Evolutionary conservation across 2,797 vertebrate genomes (phyloP).

Genomic region (Micrastur ruficollis): DNA sequence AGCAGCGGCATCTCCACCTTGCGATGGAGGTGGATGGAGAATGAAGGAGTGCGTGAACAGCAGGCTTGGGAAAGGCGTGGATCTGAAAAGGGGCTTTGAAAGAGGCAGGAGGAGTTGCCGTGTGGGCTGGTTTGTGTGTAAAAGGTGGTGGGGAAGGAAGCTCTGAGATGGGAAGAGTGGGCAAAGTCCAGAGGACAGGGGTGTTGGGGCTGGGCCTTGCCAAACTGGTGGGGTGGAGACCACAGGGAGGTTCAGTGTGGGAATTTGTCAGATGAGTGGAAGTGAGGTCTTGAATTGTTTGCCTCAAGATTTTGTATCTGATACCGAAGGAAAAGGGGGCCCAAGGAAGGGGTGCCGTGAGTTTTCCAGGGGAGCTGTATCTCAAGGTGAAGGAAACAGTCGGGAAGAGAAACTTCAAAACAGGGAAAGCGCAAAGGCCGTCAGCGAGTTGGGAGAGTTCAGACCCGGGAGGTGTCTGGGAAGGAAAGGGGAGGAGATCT

Average conservation of each 20-base stretch:
- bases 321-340: background rate
- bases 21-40: background rate
- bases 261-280: background rate
- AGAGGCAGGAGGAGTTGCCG: background rate
- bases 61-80: rapidly evolving
- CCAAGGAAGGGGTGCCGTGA: background rate
- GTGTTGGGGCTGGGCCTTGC: background rate
- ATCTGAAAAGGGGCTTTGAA: background rate
- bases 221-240: background rate
- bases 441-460: background rate
- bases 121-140: background rate
- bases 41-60: background rate
- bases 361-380: background rate
- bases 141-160: background rate
- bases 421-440: background rate
- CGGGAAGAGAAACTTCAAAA: background rate
- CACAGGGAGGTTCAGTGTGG: background rate
- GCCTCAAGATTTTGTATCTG: background rate
- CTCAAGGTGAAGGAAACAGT: background rate
- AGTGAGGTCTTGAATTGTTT: background rate
- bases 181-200: background rate
- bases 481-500: background rate
- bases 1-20: background rate
- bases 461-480: background rate
- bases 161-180: background rate